A percentile compares a stretch with the other conserved stretches of the same genome.
phyloP scores from a whole-genome alignment of 1,140 invertebrate genomes.

The Hypothenemus hampei region DNA sequence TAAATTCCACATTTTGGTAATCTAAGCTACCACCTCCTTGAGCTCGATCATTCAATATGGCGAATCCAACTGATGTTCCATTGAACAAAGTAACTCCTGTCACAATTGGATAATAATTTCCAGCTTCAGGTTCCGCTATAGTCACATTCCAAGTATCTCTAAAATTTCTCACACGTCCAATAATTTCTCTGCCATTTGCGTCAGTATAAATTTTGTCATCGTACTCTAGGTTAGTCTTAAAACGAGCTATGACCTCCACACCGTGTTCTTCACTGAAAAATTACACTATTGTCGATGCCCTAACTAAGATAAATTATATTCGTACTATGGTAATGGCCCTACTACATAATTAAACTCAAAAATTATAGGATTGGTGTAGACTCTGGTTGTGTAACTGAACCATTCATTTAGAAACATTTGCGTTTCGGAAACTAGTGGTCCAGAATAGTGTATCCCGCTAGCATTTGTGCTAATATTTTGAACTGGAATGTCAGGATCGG shows the following conservation, averaged over 20 bases:
- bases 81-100: slow-evolving; percentile 57
- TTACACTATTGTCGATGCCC: neutral
- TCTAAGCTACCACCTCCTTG: slow-evolving; percentile 77
- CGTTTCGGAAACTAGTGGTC: slow-evolving; percentile 73
- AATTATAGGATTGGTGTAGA: slow-evolving; percentile 60
- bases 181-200: slow-evolving; percentile 63
- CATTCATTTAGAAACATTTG: slow-evolving; percentile 70
- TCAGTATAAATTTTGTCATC: slow-evolving; percentile 61
- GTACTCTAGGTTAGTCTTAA: slow-evolving; percentile 46
- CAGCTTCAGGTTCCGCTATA: slow-evolving; percentile 64
- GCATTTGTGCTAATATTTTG: slow-evolving; percentile 46
- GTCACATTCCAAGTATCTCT: slow-evolving; percentile 65
- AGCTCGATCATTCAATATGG: slow-evolving; percentile 67
- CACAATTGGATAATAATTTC: slow-evolving; percentile 91
- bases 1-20: slow-evolving; percentile 68
- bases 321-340: slow-evolving; percentile 81
- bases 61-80: slow-evolving; percentile 49
- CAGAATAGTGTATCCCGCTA: slow-evolving; percentile 58
- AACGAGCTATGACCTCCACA: slow-evolving; percentile 54
- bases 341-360: slow-evolving; percentile 89
- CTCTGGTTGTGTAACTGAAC: slow-evolving; percentile 72
- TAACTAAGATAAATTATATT: too few relatives aligned
- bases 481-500: slow-evolving; percentile 47
- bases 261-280: slow-evolving; percentile 46
- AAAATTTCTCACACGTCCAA: slow-evolving; percentile 59